Evolutionary conservation across 2,113 vertebrate genomes (phyloP).

Genomic region (Ceyx cyanopectus): DNA sequence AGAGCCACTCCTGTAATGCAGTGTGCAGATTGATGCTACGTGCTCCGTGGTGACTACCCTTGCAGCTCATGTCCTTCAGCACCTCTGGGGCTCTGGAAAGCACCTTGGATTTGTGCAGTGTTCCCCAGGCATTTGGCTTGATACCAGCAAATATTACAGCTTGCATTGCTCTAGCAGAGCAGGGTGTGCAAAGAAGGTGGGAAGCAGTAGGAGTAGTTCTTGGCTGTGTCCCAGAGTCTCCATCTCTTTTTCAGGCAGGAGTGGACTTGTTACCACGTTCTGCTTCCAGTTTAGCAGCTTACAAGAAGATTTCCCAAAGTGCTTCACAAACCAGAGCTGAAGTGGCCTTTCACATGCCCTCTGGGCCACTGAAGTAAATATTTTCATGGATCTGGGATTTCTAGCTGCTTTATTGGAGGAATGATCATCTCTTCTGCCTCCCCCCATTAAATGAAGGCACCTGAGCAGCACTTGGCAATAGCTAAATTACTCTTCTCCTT

Average conservation of each 20-base stretch:
- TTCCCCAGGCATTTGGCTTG: background rate
- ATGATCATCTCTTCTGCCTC: background rate
- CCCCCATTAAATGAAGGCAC: background rate
- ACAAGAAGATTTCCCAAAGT: background rate
- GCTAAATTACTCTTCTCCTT: background rate
- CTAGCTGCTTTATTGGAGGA: background rate
- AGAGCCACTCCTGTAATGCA: accelerated
- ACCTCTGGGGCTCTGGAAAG: background rate
- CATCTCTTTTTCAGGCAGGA: background rate
- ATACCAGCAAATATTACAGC: accelerated
- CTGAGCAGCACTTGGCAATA: accelerated
- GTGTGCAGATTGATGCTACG: accelerated
- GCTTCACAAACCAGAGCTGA: background rate
- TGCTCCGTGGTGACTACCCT: accelerated
- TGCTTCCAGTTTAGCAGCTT: background rate
- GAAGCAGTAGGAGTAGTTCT: background rate
- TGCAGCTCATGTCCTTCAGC: background rate
- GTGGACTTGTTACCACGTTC: background rate
- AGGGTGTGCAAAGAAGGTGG: background rate
- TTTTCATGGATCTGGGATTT: background rate
- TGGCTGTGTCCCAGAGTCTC: background rate
- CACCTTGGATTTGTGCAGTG: background rate
- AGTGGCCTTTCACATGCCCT: background rate
- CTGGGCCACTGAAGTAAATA: background rate
- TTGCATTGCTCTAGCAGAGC: background rate